Percentiles rank a stretch among this genome's conserved stretches.
Conservation (phyloP, 2,113 vertebrate species). For the Symphodus melops region DNA sequence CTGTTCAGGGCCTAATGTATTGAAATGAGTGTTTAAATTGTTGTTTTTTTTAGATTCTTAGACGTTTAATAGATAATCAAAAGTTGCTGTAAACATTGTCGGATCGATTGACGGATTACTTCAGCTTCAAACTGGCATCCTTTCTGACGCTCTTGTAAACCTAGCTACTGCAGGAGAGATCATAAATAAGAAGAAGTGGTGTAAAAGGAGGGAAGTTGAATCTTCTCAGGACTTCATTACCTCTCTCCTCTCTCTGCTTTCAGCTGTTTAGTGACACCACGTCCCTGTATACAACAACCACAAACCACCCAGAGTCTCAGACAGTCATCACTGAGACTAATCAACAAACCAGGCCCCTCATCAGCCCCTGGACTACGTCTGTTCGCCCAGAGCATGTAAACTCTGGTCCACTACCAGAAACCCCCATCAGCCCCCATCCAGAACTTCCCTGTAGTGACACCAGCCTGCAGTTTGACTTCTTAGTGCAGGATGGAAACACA, state of each 20-base stretch:
- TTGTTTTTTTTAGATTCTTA: too few relatives aligned
- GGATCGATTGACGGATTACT: too few relatives aligned
- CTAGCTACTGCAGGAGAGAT: too few relatives aligned
- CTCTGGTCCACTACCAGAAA: neutral
- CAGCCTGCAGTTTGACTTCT: conserved; percentile 19
- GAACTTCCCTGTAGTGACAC: conserved; percentile 5
- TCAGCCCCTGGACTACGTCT: conserved; percentile 10
- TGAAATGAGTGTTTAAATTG: too few relatives aligned
- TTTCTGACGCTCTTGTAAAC: too few relatives aligned
- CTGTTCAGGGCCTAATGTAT: too few relatives aligned
- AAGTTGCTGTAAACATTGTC: too few relatives aligned
- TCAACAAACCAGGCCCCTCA: neutral
- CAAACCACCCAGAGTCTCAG: conserved; percentile 48
- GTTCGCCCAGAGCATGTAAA: neutral
- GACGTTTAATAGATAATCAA: too few relatives aligned
- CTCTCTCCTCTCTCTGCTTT: conserved; percentile 23
- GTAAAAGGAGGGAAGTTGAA: neutral
- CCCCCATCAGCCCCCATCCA: neutral
- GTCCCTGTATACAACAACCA: conserved; percentile 77
- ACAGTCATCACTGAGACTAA: conserved; percentile 37
- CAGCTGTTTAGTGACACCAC: conserved; percentile 91
- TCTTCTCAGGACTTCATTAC: neutral
- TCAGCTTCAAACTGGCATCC: too few relatives aligned
- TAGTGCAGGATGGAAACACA: neutral
- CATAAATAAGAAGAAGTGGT: neutral